Base-by-base conservation (phyloP, 1,140 invertebrate genomes). In the Bombus affinis region DNA sequence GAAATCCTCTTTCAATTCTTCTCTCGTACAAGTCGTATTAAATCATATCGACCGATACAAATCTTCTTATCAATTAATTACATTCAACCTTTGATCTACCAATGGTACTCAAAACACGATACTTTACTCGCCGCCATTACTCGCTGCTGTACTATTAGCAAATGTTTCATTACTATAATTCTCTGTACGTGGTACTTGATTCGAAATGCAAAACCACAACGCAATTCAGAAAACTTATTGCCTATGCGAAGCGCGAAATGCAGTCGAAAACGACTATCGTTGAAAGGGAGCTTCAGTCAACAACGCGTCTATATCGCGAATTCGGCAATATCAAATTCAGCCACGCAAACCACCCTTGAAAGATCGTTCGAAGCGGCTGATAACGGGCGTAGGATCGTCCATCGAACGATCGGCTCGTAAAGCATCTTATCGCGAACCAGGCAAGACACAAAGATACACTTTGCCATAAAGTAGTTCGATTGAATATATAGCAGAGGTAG, bases 401-500 rank as follows among this genome's bases (percentile, higher is more conserved):
- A 32, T 59, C 71, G 37, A 62, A 32, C 70, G 53, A 82, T 82
- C 59, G 71, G 57, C 80, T 75, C 81, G 81, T 75, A 66, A 82
- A 82, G 32, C 42, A 44, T 25, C 72, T 82, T 82, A 82, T 82
- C 81, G 37, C 32, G 15, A 32, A 37, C 13, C 39, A 8, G 18
- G 9, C 9, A 42, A 42, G 32, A 65, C 44, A 66, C 57, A 75
- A 65, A 75, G 57, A 82, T 47, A 82, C 59, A 66, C 28, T 65
- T 47, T 37, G 13, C 72, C 72, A 39, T 53, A 82, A 75, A 75
- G 32, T 25, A 25, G 37, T 37, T 66, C 81, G 81, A 66, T 65
- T 53, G 71, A 82, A 66, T 81, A 32, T 32, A 44, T 39, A 75
- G 15, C 12, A 37, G 32, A 35, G 9, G 1, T 44, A 5, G 15